These are phyloP conservation scores for Hemistola chrysoprasaria DNA, from an alignment of 2,888 invertebrate species.

Conservation along the genomic window DNA sequence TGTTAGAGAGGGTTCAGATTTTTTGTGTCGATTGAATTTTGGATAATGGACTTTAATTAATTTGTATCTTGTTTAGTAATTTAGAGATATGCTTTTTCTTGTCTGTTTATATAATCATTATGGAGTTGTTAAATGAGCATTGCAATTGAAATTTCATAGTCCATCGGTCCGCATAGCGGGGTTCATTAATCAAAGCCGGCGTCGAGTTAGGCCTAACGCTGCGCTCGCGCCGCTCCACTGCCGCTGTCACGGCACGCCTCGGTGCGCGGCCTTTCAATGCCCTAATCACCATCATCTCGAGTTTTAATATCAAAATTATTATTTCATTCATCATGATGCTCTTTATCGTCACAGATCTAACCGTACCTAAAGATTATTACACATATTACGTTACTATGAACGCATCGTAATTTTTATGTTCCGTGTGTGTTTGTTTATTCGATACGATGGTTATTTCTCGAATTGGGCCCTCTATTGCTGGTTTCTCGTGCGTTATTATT, in stretches of 20 bases:
- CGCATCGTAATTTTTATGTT: constrained; percentile 64
- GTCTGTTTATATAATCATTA: constrained; percentile 15
- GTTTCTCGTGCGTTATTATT: constrained; percentile 65
- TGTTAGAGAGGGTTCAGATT: constrained; percentile 43
- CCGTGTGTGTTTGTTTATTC: constrained; percentile 69
- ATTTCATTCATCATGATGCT: constrained; percentile 73
- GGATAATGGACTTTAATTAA: constrained; percentile 61
- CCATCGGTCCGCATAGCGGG: constrained; percentile 55
- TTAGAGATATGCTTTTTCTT: constrained; percentile 32
- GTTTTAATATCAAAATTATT: constrained; percentile 72
- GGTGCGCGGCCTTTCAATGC: constrained; percentile 45
- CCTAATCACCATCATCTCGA: constrained; percentile 66
- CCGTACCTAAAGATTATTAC: constrained; percentile 73
- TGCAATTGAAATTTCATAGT: constrained; percentile 49
- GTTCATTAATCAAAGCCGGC: constrained; percentile 66
- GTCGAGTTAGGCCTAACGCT: constrained; percentile 71
- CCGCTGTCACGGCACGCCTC: constrained; percentile 56
- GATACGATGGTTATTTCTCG: constrained; percentile 61
- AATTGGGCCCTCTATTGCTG: constrained; percentile 55
- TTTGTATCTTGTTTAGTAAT: constrained; percentile 52
- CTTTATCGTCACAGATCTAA: constrained; percentile 72
- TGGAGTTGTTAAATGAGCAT: constrained; percentile 27
- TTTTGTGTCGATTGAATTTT: constrained; percentile 57
- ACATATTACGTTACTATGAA: constrained; percentile 72
- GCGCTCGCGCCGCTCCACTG: constrained; percentile 58